Percentiles rank a stretch among this genome's conserved stretches.
Evolutionary conservation across 2,113 vertebrate genomes (phyloP).

Genomic region (Tautogolabrus adspersus): DNA sequence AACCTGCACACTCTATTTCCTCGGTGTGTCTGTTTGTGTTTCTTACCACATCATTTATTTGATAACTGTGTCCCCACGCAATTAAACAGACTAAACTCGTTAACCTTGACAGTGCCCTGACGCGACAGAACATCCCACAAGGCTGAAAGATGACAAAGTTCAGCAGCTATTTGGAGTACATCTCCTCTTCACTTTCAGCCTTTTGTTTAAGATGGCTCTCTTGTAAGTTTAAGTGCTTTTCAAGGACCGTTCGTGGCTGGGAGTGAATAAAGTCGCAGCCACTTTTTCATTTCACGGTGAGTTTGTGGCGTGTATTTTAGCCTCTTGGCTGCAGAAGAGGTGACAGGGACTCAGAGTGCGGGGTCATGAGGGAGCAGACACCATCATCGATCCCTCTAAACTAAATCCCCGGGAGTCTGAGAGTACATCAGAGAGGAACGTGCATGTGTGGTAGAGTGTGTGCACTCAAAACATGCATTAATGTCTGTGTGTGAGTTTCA

Average conservation of each 20-base stretch:
- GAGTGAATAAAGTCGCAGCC: conserved; percentile 26
- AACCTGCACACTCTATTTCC: conserved; percentile 30
- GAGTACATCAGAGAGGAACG: conserved; percentile 23
- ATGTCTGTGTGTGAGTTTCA: conserved; percentile 1
- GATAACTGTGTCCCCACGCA: background rate
- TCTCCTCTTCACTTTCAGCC: conserved; percentile 20
- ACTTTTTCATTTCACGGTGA: conserved; percentile 49
- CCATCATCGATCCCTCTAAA: conserved; percentile 60
- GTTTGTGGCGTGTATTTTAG: conserved; percentile 21
- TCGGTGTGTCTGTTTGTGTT: background rate
- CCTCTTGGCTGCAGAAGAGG: conserved; percentile 43
- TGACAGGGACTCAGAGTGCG: conserved; percentile 13
- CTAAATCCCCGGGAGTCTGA: conserved; percentile 31
- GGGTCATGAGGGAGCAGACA: conserved; percentile 60
- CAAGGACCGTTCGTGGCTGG: conserved; percentile 35
- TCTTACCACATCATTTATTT: conserved; percentile 18
- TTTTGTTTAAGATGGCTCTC: conserved; percentile 49
- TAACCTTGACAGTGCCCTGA: conserved; percentile 30
- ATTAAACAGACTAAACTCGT: conserved; percentile 26
- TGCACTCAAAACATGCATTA: background rate
- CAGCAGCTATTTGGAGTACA: conserved; percentile 21
- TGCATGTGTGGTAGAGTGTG: conserved; percentile 4
- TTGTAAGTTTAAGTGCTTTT: conserved; percentile 42
- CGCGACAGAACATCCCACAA: conserved; percentile 9
- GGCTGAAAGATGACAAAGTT: conserved; percentile 23